Evolutionary conservation across 2,797 vertebrate species (phyloP).

Genomic region (Vipera latastei): DNA sequence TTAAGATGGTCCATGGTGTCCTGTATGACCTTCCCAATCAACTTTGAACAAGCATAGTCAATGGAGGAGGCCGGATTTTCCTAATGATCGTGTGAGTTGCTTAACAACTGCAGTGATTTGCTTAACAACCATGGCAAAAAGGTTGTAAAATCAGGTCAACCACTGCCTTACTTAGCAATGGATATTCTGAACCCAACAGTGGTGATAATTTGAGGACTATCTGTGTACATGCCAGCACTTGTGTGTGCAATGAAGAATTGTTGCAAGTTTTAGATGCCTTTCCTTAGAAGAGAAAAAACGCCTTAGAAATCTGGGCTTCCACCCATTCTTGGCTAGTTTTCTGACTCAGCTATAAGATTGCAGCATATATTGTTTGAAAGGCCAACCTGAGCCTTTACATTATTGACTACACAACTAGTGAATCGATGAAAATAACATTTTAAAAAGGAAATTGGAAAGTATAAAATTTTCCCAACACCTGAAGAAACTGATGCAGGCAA

Average conservation of each 20-base stretch:
- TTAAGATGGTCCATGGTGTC: background rate
- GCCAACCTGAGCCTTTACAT: background rate
- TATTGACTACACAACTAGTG: background rate
- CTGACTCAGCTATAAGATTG: background rate
- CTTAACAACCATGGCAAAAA: background rate
- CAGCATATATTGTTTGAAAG: background rate
- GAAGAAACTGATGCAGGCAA: background rate
- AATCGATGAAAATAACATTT: background rate
- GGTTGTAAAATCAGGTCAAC: background rate
- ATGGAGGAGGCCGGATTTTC: background rate
- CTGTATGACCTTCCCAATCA: background rate
- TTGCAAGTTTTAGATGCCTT: background rate
- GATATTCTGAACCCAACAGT: background rate
- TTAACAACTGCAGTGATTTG: background rate
- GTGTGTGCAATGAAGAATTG: background rate
- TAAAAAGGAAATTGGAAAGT: background rate
- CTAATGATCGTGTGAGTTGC: background rate
- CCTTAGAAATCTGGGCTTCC: background rate
- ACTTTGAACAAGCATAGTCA: background rate
- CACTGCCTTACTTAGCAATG: background rate
- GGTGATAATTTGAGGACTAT: background rate
- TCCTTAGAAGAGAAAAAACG: background rate
- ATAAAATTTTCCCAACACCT: background rate
- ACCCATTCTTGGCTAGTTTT: background rate
- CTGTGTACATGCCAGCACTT: background rate